Base-by-base conservation (phyloP, 2,797 vertebrate species). In the Lacerta bilineata region DNA sequence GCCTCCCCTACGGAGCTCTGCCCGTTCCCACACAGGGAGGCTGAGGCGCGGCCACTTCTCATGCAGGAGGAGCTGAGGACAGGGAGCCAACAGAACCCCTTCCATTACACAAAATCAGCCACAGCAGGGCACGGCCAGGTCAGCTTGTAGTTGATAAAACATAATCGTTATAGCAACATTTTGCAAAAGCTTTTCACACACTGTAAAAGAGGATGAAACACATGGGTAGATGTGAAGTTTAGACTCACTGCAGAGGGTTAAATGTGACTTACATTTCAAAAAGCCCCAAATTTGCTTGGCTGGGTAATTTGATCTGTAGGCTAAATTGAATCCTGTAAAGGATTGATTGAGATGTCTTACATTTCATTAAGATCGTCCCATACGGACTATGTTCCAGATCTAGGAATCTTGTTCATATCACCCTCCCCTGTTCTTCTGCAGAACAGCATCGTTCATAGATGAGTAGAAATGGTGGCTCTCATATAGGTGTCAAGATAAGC, bases 401-500 rank as follows among this genome's bases (percentile, higher is more conserved):
- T 89, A n/a, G n/a, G 59, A 29, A 23, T 80, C 23, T 80, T 80
- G 55, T 89, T 80, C 83, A 85, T 80, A 85, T 64, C 18, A 18
- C 39, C 68, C 50, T 89, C 17, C 50, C 33, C n/a, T 74, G 39
- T 80, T 80, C 76, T 55, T n/a, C 36, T 41, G 71, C 39, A 66
- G 83, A 80, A 74, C 43, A 29, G 59, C 27, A 89, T 85, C 55
- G 85, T 89, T 89, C 83, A 80, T 25, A 43, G 69, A n/a, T 64
- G 9, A 80, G 69, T 46, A 29, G 39, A 72, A 89, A 74, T 36
- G 15, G 68, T 27, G 41, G 68, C 41, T 80, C 68, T 89, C 77
- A 64, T 85, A 84, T 55, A 80, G 69, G 68, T 89, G 83, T 74
- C 69, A 89, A 89, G 83, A 89, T 89, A 89, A 89, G 83, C 68